Evolutionary conservation across 1,140 invertebrate species (phyloP).

Genomic region (Temnothorax nylanderi): DNA sequence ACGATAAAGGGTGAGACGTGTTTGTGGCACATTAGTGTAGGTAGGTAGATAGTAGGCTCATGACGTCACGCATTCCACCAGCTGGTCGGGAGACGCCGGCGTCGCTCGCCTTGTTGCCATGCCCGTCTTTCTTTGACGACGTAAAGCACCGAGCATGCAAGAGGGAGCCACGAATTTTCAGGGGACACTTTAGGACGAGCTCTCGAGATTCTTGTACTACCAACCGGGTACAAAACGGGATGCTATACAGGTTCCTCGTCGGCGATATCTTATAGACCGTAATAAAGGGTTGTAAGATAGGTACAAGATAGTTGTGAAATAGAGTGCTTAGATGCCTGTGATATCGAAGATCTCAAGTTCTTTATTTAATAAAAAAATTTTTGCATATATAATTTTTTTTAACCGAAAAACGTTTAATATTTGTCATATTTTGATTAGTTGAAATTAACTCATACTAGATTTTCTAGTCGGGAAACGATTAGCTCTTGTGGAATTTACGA

Average conservation of each 20-base stretch:
- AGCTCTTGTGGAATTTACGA: neutral
- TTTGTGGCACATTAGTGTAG: conserved; percentile 27
- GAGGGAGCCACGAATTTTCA: conserved; percentile 29
- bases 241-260: neutral
- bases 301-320: neutral
- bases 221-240: neutral
- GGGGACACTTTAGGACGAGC: neutral
- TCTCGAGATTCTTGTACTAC: neutral
- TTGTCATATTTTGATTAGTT: neutral
- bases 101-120: conserved; percentile 68
- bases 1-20: conserved; percentile 38
- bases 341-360: neutral
- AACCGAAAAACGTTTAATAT: neutral
- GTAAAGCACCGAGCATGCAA: neutral
- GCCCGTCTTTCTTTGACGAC: conserved; percentile 52
- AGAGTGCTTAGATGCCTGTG: neutral
- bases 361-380: too few species aligned
- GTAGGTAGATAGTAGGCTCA: conserved; percentile 67
- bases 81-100: conserved; percentile 66
- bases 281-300: neutral
- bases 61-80: conserved; percentile 74
- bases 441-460: neutral
- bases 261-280: neutral
- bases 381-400: neutral
- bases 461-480: neutral